Evolutionary conservation across 2,113 vertebrate genomes (phyloP).

Genomic region (Scatophagus argus): DNA sequence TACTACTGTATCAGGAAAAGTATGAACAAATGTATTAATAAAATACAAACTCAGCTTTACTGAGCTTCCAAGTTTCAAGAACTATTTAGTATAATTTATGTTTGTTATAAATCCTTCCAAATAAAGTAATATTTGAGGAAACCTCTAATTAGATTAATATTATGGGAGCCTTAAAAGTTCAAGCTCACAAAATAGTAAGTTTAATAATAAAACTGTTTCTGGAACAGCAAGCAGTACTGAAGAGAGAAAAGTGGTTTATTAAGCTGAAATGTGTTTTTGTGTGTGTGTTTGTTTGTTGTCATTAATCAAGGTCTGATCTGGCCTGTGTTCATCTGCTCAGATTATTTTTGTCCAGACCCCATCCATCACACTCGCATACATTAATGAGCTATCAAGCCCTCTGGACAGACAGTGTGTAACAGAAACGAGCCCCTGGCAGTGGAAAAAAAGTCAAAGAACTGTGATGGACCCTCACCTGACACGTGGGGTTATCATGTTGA

Average conservation of each 20-base stretch:
- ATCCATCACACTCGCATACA: slow-evolving; percentile 48
- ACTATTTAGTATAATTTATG: neutral
- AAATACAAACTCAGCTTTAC: neutral
- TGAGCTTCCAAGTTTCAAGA: slow-evolving; percentile 3
- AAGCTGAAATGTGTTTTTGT: too few relatives aligned
- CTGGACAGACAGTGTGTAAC: slow-evolving; percentile 1
- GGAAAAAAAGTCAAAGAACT: slow-evolving; percentile 2
- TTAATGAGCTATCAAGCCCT: slow-evolving; percentile 42
- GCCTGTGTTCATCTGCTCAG: slow-evolving; percentile 28
- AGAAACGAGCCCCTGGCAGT: neutral
- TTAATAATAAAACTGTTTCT: neutral
- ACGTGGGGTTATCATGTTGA: slow-evolving; percentile 32
- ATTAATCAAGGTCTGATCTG: slow-evolving; percentile 36
- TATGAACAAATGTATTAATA: neutral
- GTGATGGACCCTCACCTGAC: slow-evolving; percentile 15
- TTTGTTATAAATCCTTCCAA: neutral
- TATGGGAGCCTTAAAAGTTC: neutral
- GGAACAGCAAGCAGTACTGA: neutral
- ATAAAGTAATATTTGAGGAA: neutral
- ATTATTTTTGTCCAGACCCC: slow-evolving; percentile 50
- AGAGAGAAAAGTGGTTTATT: neutral
- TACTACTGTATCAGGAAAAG: neutral
- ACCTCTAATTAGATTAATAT: slow-evolving; percentile 6
- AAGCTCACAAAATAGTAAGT: neutral
- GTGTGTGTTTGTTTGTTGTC: neutral